Evolutionary conservation across 2,888 invertebrate species (phyloP).

Genomic region (Diloba caeruleocephala): DNA sequence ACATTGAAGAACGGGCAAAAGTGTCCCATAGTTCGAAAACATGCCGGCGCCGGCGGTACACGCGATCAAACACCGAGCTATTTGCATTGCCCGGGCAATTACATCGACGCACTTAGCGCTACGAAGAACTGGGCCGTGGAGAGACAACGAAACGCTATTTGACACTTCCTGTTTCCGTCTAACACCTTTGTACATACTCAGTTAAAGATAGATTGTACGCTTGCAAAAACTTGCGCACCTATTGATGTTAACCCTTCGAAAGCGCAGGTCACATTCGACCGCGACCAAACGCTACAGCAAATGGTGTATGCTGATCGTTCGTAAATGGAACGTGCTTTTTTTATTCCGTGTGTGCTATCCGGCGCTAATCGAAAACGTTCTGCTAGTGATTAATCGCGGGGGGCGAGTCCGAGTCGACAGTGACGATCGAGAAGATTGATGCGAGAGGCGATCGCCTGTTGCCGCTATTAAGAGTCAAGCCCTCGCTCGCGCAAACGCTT

Average conservation of each 20-base stretch:
- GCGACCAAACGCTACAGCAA: slow-evolving; percentile 58
- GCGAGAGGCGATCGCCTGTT: slow-evolving; percentile 65
- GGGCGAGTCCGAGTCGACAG: slow-evolving; percentile 77
- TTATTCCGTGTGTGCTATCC: slow-evolving; percentile 63
- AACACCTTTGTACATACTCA: slow-evolving; percentile 56
- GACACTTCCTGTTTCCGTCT: slow-evolving; percentile 87
- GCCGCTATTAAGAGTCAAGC: slow-evolving; percentile 70
- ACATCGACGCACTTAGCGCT: slow-evolving; percentile 85
- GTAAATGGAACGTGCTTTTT: slow-evolving; percentile 77
- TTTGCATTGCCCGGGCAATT: slow-evolving; percentile 86
- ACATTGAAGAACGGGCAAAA: slow-evolving; percentile 59
- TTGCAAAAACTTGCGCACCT: slow-evolving; percentile 67
- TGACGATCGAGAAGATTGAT: slow-evolving; percentile 84
- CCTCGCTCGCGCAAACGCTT: slow-evolving; percentile 53
- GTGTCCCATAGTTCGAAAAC: slow-evolving; percentile 59
- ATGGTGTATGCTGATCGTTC: slow-evolving; percentile 62
- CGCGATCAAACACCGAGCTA: slow-evolving; percentile 72
- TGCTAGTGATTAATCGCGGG: slow-evolving; percentile 82
- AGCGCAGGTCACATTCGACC: slow-evolving; percentile 42
- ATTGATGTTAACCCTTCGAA: slow-evolving; percentile 32
- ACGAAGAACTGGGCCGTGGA: slow-evolving; percentile 83
- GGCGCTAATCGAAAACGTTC: slow-evolving; percentile 86
- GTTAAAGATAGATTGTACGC: slow-evolving; percentile 46
- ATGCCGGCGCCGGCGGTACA: slow-evolving; percentile 58
- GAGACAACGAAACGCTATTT: slow-evolving; percentile 87